These are phyloP conservation scores for Ormyrus pomaceus DNA, from an alignment of 2,888 invertebrate genomes.

Conservation along the genomic window DNA sequence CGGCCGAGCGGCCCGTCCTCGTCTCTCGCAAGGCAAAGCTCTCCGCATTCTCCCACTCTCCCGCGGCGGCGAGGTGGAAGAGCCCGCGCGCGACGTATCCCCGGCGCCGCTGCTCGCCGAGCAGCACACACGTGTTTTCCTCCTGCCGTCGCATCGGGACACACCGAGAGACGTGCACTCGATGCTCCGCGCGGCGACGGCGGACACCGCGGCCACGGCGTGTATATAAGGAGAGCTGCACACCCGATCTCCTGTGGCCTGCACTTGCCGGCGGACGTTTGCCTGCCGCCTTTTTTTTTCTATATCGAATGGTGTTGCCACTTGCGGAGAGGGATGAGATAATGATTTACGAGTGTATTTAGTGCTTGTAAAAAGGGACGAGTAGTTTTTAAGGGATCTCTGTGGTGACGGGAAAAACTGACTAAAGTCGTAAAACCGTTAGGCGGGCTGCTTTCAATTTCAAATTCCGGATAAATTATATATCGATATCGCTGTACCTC, in stretches of 20 bases:
- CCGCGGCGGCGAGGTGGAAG: background rate
- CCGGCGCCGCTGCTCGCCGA: constrained; percentile 26
- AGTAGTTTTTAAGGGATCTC: background rate
- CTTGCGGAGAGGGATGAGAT: background rate
- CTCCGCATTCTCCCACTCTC: constrained; percentile 32
- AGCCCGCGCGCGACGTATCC: constrained; percentile 29
- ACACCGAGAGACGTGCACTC: too few relatives aligned
- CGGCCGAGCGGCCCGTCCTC: background rate
- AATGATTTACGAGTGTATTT: background rate
- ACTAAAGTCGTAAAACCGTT: too few relatives aligned
- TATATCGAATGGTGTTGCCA: background rate
- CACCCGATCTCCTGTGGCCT: too few relatives aligned
- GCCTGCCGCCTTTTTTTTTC: too few relatives aligned
- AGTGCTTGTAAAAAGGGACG: background rate
- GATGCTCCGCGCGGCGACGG: too few relatives aligned
- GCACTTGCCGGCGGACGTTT: too few relatives aligned
- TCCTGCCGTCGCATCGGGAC: constrained; percentile 1
- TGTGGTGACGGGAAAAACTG: too few relatives aligned
- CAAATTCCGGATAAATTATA: too few relatives aligned
- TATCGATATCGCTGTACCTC: too few relatives aligned
- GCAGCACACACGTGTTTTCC: constrained; percentile 17
- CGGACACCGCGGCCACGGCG: too few relatives aligned
- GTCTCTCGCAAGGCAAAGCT: constrained; percentile 33
- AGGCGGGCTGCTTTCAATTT: too few relatives aligned
- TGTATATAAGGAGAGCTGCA: too few relatives aligned